These are phyloP conservation scores for Chloromyia formosa DNA, from an alignment of 2,888 invertebrate genomes.

Conservation along the genomic window DNA sequence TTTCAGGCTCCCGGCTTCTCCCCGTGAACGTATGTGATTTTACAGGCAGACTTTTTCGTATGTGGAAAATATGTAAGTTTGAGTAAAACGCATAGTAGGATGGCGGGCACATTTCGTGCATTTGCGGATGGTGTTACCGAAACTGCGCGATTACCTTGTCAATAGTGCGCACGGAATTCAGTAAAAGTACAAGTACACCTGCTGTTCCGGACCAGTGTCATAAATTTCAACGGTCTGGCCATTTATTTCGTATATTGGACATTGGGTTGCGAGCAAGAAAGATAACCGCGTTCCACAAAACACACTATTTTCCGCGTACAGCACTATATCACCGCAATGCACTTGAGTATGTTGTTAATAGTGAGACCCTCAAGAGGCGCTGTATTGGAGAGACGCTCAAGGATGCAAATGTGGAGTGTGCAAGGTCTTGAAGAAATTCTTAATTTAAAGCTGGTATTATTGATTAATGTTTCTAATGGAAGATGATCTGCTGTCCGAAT, in stretches of 20 bases:
- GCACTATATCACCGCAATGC: not conserved
- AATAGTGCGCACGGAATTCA: slow-evolving; percentile 40
- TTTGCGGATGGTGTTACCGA: slow-evolving; percentile 39
- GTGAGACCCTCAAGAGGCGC: no score
- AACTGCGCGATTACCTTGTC: slow-evolving; percentile 42
- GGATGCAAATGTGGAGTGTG: no score
- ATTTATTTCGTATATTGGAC: slow-evolving; percentile 32
- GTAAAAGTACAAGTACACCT: slow-evolving; percentile 43
- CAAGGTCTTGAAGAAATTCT: no score
- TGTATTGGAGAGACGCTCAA: no score
- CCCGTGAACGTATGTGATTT: no score
- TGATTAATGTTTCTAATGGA: no score
- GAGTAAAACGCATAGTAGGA: not conserved
- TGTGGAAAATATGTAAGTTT: slow-evolving; percentile 9
- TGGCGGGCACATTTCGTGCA: slow-evolving; percentile 11
- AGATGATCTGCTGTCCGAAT: no score
- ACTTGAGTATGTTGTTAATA: no score
- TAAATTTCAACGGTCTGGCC: slow-evolving; percentile 34
- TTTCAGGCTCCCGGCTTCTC: not conserved
- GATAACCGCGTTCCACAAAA: slow-evolving; percentile 2
- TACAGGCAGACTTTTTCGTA: not conserved
- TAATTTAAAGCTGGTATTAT: no score
- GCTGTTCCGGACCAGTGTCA: slow-evolving; percentile 40
- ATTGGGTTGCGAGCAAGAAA: slow-evolving; percentile 28
- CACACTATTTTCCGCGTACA: not conserved